Percentiles rank a stretch among this genome's conserved stretches.
Conservation (phyloP, 1,140 invertebrate species). For the Hylyphantes graminicola region DNA sequence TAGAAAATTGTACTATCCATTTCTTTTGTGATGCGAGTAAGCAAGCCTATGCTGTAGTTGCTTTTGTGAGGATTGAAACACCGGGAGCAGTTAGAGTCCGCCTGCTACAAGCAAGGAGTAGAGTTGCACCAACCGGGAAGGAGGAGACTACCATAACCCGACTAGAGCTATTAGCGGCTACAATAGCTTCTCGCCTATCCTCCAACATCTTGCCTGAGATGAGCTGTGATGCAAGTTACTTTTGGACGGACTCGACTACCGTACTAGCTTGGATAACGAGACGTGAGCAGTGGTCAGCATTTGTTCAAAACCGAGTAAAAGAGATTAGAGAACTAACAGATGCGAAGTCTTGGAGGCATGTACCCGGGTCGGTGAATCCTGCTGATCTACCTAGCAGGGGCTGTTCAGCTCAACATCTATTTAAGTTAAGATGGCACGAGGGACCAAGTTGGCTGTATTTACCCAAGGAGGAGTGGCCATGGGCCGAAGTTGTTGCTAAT, state of each 20-base stretch:
- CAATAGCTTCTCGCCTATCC: slow-evolving; percentile 25
- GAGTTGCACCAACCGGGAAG: slow-evolving; percentile 41
- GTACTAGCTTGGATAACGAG: slow-evolving; percentile 28
- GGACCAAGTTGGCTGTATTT: slow-evolving; percentile 3
- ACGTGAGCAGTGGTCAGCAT: neutral
- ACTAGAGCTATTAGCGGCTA: slow-evolving; percentile 24
- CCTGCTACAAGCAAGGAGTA: slow-evolving; percentile 41
- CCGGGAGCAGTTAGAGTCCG: slow-evolving; percentile 42
- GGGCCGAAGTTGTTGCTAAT: slow-evolving; percentile 18
- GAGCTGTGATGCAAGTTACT: neutral
- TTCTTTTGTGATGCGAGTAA: slow-evolving; percentile 33
- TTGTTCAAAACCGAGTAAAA: slow-evolving; percentile 4
- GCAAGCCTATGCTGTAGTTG: slow-evolving; percentile 7
- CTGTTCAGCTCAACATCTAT: neutral
- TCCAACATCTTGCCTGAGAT: slow-evolving; percentile 21
- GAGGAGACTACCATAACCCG: slow-evolving; percentile 28
- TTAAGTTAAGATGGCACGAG: neutral
- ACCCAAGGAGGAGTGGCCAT: slow-evolving; percentile 31
- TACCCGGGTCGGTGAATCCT: neutral
- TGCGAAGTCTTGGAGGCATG: neutral
- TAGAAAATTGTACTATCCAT: slow-evolving; percentile 15
- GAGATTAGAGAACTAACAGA: neutral
- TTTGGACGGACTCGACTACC: neutral
- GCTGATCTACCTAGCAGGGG: neutral
- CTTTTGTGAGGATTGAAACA: slow-evolving; percentile 33